Conservation (phyloP, 1,140 invertebrate species). For the Drosophila triauraria region DNA sequence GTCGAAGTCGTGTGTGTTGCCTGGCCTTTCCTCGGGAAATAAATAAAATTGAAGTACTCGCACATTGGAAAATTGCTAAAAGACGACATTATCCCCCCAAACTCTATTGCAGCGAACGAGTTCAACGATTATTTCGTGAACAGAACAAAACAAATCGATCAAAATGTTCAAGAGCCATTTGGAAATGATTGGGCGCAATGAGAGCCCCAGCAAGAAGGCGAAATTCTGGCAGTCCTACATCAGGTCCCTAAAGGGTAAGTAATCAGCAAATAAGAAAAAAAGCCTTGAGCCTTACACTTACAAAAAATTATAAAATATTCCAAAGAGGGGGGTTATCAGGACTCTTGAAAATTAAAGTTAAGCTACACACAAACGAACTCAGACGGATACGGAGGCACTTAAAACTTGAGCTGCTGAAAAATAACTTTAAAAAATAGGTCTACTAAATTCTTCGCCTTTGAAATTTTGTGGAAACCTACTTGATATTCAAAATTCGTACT, state of each 20-base stretch:
- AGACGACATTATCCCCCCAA: constrained; percentile 26
- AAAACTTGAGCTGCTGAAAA: not conserved
- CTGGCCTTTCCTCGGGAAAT: constrained; percentile 28
- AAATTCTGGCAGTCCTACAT: constrained; percentile 97
- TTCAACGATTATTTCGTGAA: constrained; percentile 85
- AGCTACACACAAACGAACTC: too few species aligned
- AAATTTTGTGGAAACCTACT: not conserved
- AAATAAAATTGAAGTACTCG: constrained; percentile 30
- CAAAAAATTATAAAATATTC: not conserved
- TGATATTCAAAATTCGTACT: not conserved
- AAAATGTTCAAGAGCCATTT: constrained; percentile 95
- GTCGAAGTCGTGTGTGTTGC: constrained; percentile 34
- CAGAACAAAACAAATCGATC: constrained; percentile 87
- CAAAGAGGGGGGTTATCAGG: not conserved
- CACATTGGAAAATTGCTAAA: constrained; percentile 34
- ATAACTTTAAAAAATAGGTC: not conserved
- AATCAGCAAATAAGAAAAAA: not conserved
- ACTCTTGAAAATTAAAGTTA: not conserved
- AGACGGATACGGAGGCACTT: not conserved
- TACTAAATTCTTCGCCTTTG: not conserved
- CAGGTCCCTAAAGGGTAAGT: constrained; percentile 93
- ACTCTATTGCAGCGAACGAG: constrained; percentile 89
- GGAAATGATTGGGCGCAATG: constrained; percentile 96
- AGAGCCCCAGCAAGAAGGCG: constrained; percentile 95
- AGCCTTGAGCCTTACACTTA: not conserved